phyloP scores from a whole-genome alignment of 2,113 vertebrate genomes.

The Sinocyclocheilus anshuiensis region DNA sequence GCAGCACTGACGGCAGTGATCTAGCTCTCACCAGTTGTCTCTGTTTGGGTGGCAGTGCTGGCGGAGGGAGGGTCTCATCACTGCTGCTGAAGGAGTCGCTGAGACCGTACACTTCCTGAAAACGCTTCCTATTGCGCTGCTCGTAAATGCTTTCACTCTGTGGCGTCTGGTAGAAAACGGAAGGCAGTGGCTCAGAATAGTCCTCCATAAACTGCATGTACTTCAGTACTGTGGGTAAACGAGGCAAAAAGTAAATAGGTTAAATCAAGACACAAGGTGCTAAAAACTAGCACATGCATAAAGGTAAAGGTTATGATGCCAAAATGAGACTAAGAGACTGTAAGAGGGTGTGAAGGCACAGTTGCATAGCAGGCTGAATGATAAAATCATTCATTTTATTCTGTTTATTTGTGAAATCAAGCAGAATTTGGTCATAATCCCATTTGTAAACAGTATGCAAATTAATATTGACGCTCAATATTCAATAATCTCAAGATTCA shows the following conservation, averaged over 20 bases:
- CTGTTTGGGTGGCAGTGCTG: conserved; percentile 79
- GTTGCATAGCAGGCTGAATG: no score
- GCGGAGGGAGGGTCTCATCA: conserved; percentile 80
- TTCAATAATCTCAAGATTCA: background rate
- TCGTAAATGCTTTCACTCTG: conserved; percentile 84
- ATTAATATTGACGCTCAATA: background rate
- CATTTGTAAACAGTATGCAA: background rate
- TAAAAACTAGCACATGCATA: background rate
- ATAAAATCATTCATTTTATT: no score
- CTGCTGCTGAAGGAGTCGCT: conserved; percentile 76
- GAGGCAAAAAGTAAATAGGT: conserved; percentile 5
- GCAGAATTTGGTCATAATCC: background rate
- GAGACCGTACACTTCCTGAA: conserved; percentile 84
- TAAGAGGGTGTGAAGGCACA: no score
- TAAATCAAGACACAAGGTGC: background rate
- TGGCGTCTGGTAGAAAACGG: conserved; percentile 88
- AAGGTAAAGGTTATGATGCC: background rate
- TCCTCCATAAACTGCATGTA: conserved; percentile 92
- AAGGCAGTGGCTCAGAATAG: conserved; percentile 84
- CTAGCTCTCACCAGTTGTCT: conserved; percentile 65
- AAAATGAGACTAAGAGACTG: background rate
- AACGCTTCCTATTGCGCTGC: conserved; percentile 79
- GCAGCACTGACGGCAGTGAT: background rate
- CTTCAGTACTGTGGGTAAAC: conserved; percentile 79
- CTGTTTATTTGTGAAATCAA: background rate